Evolutionary conservation across 2,797 vertebrate genomes (phyloP).

Genomic region (Ispidina picta): DNA sequence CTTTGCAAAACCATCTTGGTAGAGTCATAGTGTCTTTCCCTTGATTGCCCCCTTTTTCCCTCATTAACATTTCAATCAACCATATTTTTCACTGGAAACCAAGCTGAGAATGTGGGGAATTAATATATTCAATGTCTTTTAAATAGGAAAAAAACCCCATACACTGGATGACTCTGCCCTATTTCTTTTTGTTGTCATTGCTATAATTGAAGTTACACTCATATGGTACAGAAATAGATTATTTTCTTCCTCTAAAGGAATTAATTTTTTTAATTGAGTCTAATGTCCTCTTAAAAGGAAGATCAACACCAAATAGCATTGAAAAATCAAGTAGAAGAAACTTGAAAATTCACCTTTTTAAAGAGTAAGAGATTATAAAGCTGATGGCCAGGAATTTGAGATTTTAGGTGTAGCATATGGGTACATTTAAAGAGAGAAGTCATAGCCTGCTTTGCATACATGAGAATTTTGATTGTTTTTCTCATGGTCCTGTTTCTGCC

Average conservation of each 20-base stretch:
- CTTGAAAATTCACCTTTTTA: not conserved
- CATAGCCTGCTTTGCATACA: not conserved
- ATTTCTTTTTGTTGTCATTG: slow-evolving; percentile 16
- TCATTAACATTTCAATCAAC: slow-evolving; percentile 25
- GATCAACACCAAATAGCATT: not conserved
- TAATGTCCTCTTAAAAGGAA: not conserved
- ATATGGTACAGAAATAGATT: not conserved
- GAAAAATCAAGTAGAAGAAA: not conserved
- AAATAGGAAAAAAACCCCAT: not conserved
- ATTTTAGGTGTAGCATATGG: not conserved
- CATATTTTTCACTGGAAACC: not conserved
- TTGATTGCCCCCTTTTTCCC: not conserved
- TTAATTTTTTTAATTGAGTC: not conserved
- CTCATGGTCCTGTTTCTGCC: not conserved
- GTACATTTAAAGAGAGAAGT: not conserved
- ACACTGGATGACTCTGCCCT: not conserved
- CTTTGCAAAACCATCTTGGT: not conserved
- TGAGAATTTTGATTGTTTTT: not conserved
- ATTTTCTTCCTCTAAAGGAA: not conserved
- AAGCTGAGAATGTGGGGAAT: not conserved
- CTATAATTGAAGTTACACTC: not conserved
- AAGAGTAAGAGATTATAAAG: not conserved
- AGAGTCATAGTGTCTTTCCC: not conserved
- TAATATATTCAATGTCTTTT: slow-evolving; percentile 23
- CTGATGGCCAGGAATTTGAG: not conserved